These are phyloP conservation scores for Cecropterus lyciades DNA, from an alignment of 1,140 invertebrate genomes.

Conservation along the genomic window DNA sequence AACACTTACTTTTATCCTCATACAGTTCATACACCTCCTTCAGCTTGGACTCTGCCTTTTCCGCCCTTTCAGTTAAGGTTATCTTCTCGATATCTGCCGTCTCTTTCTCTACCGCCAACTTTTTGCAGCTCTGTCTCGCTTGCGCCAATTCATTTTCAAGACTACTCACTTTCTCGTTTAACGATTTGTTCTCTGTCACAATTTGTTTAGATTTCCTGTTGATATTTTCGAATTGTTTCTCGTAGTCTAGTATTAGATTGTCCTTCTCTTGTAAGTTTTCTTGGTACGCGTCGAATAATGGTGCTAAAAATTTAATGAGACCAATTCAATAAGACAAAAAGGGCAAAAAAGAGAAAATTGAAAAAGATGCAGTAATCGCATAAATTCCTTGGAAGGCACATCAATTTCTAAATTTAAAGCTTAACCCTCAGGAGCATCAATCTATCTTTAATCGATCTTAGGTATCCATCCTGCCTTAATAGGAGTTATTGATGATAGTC, in stretches of 20 bases:
- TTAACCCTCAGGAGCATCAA: too few relatives aligned
- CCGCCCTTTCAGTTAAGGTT: constrained; percentile 83
- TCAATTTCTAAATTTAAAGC: too few relatives aligned
- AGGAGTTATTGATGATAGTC: too few relatives aligned
- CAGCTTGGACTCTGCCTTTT: constrained; percentile 85
- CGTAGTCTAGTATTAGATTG: constrained; percentile 86
- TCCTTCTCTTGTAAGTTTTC: constrained; percentile 88
- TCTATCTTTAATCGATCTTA: too few relatives aligned
- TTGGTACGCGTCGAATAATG: constrained; percentile 88
- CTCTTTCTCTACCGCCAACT: constrained; percentile 82
- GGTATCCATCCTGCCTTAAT: too few relatives aligned
- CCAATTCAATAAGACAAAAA: too few relatives aligned
- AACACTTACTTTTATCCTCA: constrained; percentile 84
- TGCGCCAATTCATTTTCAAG: constrained; percentile 84
- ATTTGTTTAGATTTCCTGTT: constrained; percentile 87
- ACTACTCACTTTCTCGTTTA: constrained; percentile 76
- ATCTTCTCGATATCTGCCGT: constrained; percentile 86
- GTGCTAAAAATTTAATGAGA: constrained; percentile 79
- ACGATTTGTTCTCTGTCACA: constrained; percentile 86
- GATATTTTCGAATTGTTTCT: constrained; percentile 86
- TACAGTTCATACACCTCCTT: constrained; percentile 86
- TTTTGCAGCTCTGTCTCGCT: constrained; percentile 81
- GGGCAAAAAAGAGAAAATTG: too few relatives aligned
- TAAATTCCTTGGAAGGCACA: too few relatives aligned
- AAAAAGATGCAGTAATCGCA: too few relatives aligned